Base-by-base conservation (phyloP, 2,797 vertebrate genomes). In the Chanos chanos region DNA sequence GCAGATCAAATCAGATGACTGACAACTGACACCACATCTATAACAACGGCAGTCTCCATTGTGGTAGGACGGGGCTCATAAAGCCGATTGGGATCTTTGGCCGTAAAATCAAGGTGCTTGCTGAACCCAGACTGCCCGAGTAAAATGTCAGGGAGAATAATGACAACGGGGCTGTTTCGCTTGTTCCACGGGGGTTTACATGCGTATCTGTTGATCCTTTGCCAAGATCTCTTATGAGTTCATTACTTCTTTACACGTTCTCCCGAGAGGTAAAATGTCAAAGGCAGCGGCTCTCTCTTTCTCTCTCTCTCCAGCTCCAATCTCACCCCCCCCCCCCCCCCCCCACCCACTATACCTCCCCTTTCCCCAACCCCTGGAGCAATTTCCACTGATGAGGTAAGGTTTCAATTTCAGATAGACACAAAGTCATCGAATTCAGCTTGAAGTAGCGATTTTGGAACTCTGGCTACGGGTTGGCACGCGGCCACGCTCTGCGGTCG, bases 81-180 rank as follows among this genome's bases (percentile, higher is more conserved):
- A 39, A 10, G 52, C 43, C 66, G 55, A 57, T 71, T 73, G 40
- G 16, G 52, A 19, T 61, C 50, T 70, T 62, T 70, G 54, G 50
- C 61, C 43, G 41, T 40, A 54, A 69, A 72, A 47, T 45, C 18
- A 40, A 55, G 58, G 34, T 63, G 39, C n/a, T n/a, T 53, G 34
- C 50, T 47, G 37, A 18, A 51, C 59, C 50, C 24, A 15, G 39
- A 48, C 67, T 59, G 43, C 7, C 21, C 54, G 45, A 60, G 73
- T 40, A 71, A 70, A 74, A 77, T 71, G 73, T 76, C 66, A 66
- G 30, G 3, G 33, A 73, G 72, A 81, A 68, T 58, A 78, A 81
- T 73, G 74, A 59, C 53, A 53, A 57, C 41, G 66, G 60, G 53
- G 44, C 48, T 10, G 16, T 62, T 70, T 68, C 59, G 13, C 48